phyloP scores from a whole-genome alignment of 2,113 vertebrate genomes.

The Benitochromis conjunctus region DNA sequence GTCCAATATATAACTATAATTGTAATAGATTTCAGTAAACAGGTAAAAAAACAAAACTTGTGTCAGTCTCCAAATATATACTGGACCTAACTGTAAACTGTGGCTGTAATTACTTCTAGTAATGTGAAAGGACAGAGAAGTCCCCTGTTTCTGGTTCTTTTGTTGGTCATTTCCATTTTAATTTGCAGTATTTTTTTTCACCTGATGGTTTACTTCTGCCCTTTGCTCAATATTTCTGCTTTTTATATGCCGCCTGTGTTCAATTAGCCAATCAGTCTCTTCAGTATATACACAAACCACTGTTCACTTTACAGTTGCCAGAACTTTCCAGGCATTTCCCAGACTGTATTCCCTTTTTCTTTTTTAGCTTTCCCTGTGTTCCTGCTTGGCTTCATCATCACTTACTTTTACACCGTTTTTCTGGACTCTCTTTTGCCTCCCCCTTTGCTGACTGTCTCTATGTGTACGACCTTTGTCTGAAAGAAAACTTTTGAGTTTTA shows the following conservation, averaged over 20 bases:
- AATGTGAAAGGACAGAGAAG: background rate
- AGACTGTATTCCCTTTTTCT: background rate
- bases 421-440: background rate
- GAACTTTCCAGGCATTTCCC: background rate
- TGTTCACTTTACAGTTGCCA: background rate
- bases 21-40: background rate
- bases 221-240: background rate
- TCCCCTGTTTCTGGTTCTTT: background rate
- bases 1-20: background rate
- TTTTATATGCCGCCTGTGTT: background rate
- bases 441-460: background rate
- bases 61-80: background rate
- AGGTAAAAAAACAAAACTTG: too few relatives aligned
- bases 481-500: background rate
- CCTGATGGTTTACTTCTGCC: background rate
- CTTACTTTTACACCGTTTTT: background rate
- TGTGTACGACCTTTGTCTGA: background rate
- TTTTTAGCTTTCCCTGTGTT: background rate
- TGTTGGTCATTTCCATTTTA: background rate
- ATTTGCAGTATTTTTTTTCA: background rate
- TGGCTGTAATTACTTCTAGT: background rate
- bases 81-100: background rate
- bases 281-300: background rate
- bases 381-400: background rate
- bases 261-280: background rate